These are phyloP conservation scores for Aurelia sp. DNA, from an alignment of 30 jellyfish, hydroid and myxozoan genomes.

Conservation along the genomic window DNA sequence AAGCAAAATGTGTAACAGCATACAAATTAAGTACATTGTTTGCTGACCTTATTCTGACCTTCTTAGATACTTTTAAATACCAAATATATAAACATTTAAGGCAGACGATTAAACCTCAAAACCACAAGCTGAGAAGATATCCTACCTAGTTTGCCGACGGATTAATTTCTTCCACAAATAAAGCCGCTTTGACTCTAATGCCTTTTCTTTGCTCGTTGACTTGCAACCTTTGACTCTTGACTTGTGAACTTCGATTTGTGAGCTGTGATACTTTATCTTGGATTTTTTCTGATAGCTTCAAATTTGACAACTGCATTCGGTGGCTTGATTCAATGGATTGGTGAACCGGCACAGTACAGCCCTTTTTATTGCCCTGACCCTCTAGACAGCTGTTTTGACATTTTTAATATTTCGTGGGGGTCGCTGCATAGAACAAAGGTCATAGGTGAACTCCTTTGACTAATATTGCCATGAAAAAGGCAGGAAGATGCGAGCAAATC, in stretches of 20 bases:
- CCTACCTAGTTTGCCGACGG: conserved; percentile 3
- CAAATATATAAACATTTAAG: too few species aligned
- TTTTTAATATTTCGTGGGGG: background rate
- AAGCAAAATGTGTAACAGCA: too few species aligned
- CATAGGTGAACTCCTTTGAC: background rate
- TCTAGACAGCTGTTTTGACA: conserved; percentile 23
- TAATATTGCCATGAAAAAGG: background rate
- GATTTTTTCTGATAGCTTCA: too few species aligned
- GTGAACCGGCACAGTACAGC: too few species aligned
- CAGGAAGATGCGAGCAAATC: background rate
- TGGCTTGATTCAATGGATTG: too few species aligned
- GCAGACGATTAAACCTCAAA: background rate
- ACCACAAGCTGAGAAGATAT: conserved; percentile 13
- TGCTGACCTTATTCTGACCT: too few species aligned
- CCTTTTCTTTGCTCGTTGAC: background rate
- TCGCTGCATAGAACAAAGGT: background rate
- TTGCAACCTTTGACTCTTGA: background rate
- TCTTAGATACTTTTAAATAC: too few species aligned
- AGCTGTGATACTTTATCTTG: background rate
- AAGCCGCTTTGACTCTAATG: background rate
- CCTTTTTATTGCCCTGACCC: conserved; percentile 4
- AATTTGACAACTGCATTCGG: too few species aligned
- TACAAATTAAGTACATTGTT: too few species aligned
- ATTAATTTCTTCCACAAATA: background rate
- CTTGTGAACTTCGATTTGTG: background rate